Evolutionary conservation across 1,140 invertebrate genomes (phyloP).

Genomic region (Papilio glaucus): DNA sequence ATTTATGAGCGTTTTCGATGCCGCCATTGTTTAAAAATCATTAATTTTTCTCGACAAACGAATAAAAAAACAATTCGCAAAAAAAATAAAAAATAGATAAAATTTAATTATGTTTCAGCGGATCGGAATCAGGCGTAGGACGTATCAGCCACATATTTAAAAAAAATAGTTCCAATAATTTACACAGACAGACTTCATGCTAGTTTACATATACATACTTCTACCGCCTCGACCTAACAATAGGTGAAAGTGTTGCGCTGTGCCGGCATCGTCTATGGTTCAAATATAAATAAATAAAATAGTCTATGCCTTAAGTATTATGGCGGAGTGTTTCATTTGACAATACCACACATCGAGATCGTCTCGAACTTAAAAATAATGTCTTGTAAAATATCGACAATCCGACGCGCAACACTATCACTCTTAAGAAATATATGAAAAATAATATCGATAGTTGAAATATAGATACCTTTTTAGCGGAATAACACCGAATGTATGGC

Average conservation of each 20-base stretch:
- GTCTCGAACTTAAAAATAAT: slow-evolving; percentile 3
- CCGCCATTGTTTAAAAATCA: no score
- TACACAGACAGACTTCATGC: slow-evolving; percentile 5
- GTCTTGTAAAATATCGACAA: slow-evolving; percentile 18
- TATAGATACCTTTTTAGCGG: neutral
- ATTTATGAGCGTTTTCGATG: no score
- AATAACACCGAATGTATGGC: slow-evolving; percentile 16
- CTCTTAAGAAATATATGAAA: neutral
- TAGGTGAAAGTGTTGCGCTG: slow-evolving; percentile 13
- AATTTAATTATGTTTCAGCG: no score
- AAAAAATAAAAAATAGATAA: no score
- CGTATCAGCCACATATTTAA: neutral
- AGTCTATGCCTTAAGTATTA: neutral
- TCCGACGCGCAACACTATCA: neutral
- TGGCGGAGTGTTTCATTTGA: neutral
- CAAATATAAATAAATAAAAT: slow-evolving; percentile 13
- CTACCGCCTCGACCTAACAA: neutral
- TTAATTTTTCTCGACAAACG: neutral
- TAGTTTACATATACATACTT: neutral
- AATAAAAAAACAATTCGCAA: slow-evolving; percentile 1
- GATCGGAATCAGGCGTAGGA: no score
- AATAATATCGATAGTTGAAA: slow-evolving; percentile 24
- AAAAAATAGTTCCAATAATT: neutral
- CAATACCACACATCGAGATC: neutral
- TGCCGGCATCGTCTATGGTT: neutral